Percentiles rank a stretch among this genome's conserved stretches.
These are phyloP conservation scores for Cephalopterus ornatus DNA, from an alignment of 2,113 vertebrate genomes.

Conservation along the genomic window DNA sequence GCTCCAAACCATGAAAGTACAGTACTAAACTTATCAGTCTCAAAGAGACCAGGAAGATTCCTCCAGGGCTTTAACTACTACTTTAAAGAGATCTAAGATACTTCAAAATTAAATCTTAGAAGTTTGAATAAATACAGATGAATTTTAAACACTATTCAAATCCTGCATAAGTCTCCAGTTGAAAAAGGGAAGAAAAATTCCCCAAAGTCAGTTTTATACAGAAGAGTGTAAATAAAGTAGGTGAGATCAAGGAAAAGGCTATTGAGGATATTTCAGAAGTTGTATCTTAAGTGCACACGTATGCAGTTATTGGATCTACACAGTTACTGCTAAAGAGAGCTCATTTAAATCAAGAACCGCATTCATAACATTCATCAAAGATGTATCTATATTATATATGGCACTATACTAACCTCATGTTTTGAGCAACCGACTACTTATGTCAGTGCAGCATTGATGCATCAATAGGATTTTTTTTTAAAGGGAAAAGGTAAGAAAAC, in stretches of 20 bases:
- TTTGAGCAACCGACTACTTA: background rate
- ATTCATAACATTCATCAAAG: background rate
- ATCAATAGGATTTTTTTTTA: background rate
- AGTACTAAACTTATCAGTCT: background rate
- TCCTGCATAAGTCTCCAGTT: background rate
- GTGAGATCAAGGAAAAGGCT: background rate
- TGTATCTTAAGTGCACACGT: background rate
- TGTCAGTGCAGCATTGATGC: background rate
- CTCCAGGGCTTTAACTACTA: background rate
- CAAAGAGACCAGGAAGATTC: background rate
- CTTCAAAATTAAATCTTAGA: constrained; percentile 12
- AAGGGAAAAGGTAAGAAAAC: background rate
- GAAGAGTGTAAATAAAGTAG: background rate
- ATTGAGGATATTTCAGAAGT: background rate
- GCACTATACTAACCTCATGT: background rate
- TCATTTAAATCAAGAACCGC: background rate
- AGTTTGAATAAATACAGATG: background rate
- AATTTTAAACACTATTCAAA: background rate
- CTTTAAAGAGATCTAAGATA: background rate
- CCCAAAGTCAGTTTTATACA: background rate
- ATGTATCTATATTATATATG: background rate
- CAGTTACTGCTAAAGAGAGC: background rate
- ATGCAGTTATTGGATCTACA: background rate
- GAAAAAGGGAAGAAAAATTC: background rate
- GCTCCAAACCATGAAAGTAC: background rate